Percentiles rank a stretch among this genome's conserved stretches.
Evolutionary conservation across 2,113 vertebrate species (phyloP).

Genomic region (Suricata suricatta): DNA sequence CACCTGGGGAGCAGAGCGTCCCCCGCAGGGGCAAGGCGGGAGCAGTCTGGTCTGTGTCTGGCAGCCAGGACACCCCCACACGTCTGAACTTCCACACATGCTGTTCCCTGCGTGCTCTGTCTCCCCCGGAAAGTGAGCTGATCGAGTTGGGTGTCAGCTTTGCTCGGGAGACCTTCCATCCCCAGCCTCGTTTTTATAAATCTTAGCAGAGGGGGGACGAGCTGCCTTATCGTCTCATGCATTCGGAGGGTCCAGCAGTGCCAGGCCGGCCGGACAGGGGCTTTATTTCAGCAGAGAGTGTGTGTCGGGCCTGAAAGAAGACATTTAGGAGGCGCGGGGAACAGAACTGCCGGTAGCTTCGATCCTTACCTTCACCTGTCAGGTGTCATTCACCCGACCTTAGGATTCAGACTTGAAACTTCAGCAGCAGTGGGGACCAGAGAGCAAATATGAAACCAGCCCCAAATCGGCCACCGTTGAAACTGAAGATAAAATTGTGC

Average conservation of each 20-base stretch:
- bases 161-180: neutral
- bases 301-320: neutral
- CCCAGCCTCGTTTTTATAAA: too few relatives aligned
- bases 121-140: neutral
- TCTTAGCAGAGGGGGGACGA: neutral
- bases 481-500: neutral
- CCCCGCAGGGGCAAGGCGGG: too few relatives aligned
- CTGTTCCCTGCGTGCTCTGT: rapidly evolving
- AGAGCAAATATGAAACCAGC: neutral
- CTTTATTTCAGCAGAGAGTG: neutral
- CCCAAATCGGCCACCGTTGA: neutral
- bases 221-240: neutral
- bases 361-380: neutral
- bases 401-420: neutral
- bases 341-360: neutral
- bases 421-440: neutral
- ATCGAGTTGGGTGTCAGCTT: rapidly evolving
- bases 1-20: too few relatives aligned
- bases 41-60: neutral
- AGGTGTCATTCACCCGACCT: neutral
- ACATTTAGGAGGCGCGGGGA: rapidly evolving
- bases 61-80: too few relatives aligned
- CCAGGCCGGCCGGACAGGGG: neutral
- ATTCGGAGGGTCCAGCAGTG: neutral
- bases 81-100: neutral